phyloP scores from a whole-genome alignment of 2,113 vertebrate species.

The Siphamia tubifer region DNA sequence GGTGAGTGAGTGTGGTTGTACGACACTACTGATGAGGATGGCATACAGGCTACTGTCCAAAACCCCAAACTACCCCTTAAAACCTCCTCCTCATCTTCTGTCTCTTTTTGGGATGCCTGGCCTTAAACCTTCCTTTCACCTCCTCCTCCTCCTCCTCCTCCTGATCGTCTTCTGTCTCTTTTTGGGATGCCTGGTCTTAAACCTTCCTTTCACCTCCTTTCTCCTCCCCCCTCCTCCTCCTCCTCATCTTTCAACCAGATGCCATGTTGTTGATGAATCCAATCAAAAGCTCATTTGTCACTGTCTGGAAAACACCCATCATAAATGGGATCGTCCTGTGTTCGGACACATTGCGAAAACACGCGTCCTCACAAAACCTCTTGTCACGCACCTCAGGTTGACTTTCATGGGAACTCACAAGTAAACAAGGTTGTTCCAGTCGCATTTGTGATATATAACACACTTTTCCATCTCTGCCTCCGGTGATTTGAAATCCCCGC shows the following conservation, averaged over 20 bases:
- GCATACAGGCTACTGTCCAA: too few species aligned
- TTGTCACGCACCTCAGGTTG: conserved; percentile 4
- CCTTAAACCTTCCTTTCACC: too few species aligned
- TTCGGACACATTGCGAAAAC: conserved; percentile 21
- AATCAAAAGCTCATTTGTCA: conserved; percentile 58
- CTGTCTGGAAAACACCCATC: conserved; percentile 20
- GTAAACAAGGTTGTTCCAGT: conserved; percentile 52
- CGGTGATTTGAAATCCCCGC: conserved; percentile 53
- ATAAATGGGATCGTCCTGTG: conserved; percentile 25
- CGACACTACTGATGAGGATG: too few species aligned
- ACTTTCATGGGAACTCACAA: conserved; percentile 15
- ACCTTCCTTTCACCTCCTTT: too few species aligned
- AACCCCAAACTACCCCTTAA: too few species aligned
- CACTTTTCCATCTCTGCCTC: conserved; percentile 53
- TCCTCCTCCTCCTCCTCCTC: not conserved
- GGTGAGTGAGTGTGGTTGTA: too few species aligned
- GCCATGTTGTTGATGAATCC: conserved; percentile 56
- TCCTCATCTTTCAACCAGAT: conserved; percentile 57
- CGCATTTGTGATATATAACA: conserved; percentile 54
- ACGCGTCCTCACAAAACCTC: conserved; percentile 46
- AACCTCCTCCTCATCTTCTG: not conserved
- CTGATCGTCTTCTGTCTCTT: not conserved
- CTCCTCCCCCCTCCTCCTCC: not conserved
- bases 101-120: not conserved
- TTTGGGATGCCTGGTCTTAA: not conserved